phyloP scores from a whole-genome alignment of 2,797 vertebrate species.

The Chrosomus eos region DNA sequence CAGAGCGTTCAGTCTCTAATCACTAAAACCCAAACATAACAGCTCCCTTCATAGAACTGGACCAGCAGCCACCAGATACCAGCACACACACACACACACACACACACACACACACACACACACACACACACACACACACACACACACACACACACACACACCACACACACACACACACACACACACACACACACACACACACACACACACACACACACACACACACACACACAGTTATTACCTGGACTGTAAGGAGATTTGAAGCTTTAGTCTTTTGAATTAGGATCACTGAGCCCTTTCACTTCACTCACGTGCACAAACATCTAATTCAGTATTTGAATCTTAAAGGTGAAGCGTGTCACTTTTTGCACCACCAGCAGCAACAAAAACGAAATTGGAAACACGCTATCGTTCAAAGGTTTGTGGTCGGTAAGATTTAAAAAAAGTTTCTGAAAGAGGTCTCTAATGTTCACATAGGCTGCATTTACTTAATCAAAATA shows the following conservation, averaged over 20 bases:
- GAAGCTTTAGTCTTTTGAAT: slow-evolving; percentile 13
- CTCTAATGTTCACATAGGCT: background rate
- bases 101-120: background rate
- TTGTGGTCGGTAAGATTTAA: background rate
- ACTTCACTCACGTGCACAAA: background rate
- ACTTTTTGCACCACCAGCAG: background rate
- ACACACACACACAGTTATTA: background rate
- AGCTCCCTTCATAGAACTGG: slow-evolving; percentile 23
- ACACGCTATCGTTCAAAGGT: background rate
- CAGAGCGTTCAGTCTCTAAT: background rate
- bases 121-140: background rate
- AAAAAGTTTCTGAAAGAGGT: background rate
- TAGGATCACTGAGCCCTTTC: slow-evolving; percentile 4
- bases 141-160: background rate
- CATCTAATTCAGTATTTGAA: slow-evolving; percentile 16
- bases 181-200: accelerated
- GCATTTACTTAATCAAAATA: background rate
- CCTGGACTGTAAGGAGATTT: slow-evolving; percentile 20
- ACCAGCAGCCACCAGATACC: slow-evolving; percentile 1
- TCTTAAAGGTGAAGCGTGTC: background rate
- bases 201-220: background rate
- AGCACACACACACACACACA: background rate
- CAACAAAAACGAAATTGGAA: background rate
- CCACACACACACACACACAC: background rate
- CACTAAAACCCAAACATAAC: slow-evolving; percentile 24